phyloP scores from a whole-genome alignment of 1,140 invertebrate genomes.

The Apis cerana region DNA sequence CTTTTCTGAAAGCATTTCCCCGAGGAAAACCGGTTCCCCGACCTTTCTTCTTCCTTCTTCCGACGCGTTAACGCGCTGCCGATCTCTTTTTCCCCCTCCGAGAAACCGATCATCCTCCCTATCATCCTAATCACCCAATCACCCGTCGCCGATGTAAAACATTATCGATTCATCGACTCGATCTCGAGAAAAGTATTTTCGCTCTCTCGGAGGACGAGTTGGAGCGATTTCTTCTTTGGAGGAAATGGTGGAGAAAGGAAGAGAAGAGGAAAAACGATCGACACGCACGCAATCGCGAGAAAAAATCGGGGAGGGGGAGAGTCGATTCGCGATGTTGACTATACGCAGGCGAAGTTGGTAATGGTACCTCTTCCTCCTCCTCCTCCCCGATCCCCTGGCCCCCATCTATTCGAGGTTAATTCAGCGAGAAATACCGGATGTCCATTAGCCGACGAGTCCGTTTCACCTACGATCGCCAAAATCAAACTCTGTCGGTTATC shows the following conservation, averaged over 20 bases:
- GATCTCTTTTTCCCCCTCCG: too few species aligned
- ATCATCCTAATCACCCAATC: too few species aligned
- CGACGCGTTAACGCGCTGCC: not conserved
- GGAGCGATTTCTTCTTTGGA: too few species aligned
- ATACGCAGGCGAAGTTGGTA: not conserved
- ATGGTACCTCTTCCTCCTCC: not conserved
- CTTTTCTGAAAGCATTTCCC: constrained; percentile 39
- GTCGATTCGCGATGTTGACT: not conserved
- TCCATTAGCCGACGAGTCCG: constrained; percentile 72
- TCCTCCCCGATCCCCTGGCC: too few species aligned
- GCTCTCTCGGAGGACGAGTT: too few species aligned
- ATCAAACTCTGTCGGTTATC: constrained; percentile 40
- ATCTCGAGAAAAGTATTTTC: too few species aligned
- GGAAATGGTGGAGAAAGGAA: not conserved
- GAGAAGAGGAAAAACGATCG: not conserved
- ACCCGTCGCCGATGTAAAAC: too few species aligned
- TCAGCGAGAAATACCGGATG: constrained; percentile 72
- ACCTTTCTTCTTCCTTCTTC: not conserved
- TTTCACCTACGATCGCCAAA: constrained; percentile 59
- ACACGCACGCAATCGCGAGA: not conserved
- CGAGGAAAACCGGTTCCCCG: constrained; percentile 15
- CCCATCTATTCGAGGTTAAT: constrained; percentile 57
- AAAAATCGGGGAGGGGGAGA: constrained; percentile 10
- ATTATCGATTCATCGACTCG: too few species aligned
- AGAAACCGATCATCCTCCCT: too few species aligned